Evolutionary conservation across 2,888 invertebrate species (phyloP), one percentile per base, ranked within the genome.

Genomic region (Caenorhabditis doughertyi): DNA sequence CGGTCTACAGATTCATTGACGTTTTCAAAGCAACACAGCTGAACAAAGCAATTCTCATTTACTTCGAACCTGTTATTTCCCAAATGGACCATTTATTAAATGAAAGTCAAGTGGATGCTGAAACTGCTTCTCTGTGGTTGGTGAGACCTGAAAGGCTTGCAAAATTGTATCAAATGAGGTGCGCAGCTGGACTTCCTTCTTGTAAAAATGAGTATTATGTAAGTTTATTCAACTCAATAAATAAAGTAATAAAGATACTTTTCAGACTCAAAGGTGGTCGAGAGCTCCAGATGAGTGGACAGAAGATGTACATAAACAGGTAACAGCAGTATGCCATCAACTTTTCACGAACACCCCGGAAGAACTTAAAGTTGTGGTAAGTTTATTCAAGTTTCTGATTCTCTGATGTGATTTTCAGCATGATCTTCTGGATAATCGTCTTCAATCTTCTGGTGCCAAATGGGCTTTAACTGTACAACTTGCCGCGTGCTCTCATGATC

Each of bases 91-190:
- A 84, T 25, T 79, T 87, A 42, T 74, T 91, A 60, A 72, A 81
- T 47, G 82, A 85, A 18, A 85, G 89, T 42, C 86, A 87, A 53
- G 73, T 81, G 4, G 85, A 88, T 53, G 83, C 89, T 1, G 89
- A 91, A 62, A 76, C 86, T 25, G 91, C 91, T 9, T 88, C 90
- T 1, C 64, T 91, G 11, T 91, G 91, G 91, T 72, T 91, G 42
- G 83, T 91, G 0, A 81, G 87, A 44, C 89, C 91, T 1, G 90
- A 77, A 68, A 47, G 88, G 67, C 79, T 91, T 1, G 80, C 90
- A 18, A 89, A 90, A 71, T 76, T 91, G 23, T 91, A 91, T 73
- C 90, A 91, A 79, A 81, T 91, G 56, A 84, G 91, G 62, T 91
- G 91, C 81, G 87, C 88, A n/a, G 88, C 87, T n/a, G 89, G 90